phyloP scores from a whole-genome alignment of 2,113 vertebrate genomes.

The Cinclus mexicanus region DNA sequence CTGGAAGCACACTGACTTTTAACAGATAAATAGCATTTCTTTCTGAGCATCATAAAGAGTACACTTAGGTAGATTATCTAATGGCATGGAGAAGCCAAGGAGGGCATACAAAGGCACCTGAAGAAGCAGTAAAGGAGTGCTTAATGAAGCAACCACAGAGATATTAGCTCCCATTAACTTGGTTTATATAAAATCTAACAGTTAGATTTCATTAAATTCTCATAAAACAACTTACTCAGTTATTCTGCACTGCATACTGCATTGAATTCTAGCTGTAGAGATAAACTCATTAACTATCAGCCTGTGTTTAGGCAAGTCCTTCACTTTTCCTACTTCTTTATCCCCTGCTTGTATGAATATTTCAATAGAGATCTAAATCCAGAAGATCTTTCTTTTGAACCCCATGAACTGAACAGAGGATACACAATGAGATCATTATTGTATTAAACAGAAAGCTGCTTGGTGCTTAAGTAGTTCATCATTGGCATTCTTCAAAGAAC shows the following conservation, averaged over 20 bases:
- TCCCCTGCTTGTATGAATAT: not conserved
- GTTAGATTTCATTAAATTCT: not conserved
- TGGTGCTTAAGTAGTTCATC: not conserved
- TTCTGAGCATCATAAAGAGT: not conserved
- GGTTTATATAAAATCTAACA: not conserved
- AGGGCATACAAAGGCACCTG: not conserved
- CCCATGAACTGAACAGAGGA: not conserved
- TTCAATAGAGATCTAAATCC: not conserved
- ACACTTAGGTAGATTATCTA: not conserved
- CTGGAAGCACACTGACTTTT: not conserved
- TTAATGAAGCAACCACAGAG: not conserved
- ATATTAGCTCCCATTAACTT: not conserved
- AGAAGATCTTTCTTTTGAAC: not conserved
- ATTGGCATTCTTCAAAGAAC: not conserved
- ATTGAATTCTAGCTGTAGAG: not conserved
- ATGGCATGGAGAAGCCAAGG: not conserved
- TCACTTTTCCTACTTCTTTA: not conserved
- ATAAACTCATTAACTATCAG: not conserved
- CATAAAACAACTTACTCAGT: not conserved
- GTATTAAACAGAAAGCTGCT: slow-evolving; percentile 11
- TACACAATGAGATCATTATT: not conserved
- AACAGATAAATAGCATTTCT: not conserved
- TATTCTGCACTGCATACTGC: not conserved
- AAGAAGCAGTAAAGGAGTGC: not conserved
- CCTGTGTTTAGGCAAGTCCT: not conserved